A percentile compares a stretch with the other conserved stretches of the same genome.
Conservation (phyloP, 2,113 vertebrate species). For the Micronycteris hirsuta region DNA sequence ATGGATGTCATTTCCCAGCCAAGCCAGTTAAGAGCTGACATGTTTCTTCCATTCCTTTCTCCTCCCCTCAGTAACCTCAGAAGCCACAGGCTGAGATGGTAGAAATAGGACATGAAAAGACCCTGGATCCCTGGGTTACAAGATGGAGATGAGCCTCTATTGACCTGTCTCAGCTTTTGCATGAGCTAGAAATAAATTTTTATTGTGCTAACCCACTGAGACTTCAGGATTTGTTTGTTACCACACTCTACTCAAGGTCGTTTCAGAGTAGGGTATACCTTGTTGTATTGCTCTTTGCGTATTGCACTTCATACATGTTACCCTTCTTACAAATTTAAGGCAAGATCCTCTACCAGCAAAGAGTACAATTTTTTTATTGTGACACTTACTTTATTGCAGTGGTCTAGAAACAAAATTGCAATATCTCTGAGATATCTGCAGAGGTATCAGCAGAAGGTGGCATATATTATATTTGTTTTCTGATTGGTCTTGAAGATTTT, state of each 20-base stretch:
- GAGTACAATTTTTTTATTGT: not conserved
- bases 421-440: not conserved
- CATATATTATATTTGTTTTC: slow-evolving; percentile 30
- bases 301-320: too few relatives aligned
- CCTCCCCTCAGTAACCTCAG: not conserved
- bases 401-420: not conserved
- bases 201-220: not conserved
- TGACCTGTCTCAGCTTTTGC: not conserved
- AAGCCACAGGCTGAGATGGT: not conserved
- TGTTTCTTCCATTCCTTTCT: too few relatives aligned
- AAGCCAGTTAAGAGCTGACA: not conserved
- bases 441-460: not conserved
- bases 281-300: not conserved
- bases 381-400: not conserved
- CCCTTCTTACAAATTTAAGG: not conserved
- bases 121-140: not conserved
- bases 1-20: not conserved
- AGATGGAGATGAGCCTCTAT: not conserved
- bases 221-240: not conserved
- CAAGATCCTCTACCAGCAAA: not conserved
- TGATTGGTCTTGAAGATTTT: not conserved
- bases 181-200: not conserved
- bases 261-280: not conserved
- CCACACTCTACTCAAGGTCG: not conserved
- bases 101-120: not conserved